These are phyloP conservation scores for Sylvia atricapilla DNA, from an alignment of 2,113 vertebrate genomes.

Conservation along the genomic window DNA sequence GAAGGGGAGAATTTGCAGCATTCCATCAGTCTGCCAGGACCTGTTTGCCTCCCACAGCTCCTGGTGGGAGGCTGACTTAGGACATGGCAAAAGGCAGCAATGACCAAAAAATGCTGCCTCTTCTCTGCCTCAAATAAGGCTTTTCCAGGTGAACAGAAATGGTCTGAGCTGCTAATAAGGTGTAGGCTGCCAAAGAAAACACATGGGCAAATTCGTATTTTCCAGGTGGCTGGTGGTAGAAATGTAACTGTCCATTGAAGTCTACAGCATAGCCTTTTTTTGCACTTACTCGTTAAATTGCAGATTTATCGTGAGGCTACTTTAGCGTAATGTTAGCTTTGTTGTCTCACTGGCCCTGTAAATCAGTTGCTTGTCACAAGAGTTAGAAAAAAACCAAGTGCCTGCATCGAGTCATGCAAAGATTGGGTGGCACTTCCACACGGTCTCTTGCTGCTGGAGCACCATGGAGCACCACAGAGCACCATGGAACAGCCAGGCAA, in stretches of 20 bases:
- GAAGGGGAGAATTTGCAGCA: background rate
- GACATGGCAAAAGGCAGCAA: slow-evolving; percentile 8
- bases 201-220: slow-evolving; percentile 10
- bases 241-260: background rate
- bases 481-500: background rate
- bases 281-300: background rate
- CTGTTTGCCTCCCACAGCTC: background rate
- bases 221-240: slow-evolving; percentile 34
- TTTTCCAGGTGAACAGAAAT: slow-evolving; percentile 68
- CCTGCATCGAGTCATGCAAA: background rate
- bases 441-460: background rate
- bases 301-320: background rate
- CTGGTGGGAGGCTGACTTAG: background rate
- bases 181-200: slow-evolving; percentile 37
- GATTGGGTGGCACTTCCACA: background rate
- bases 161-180: background rate
- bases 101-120: slow-evolving; percentile 20
- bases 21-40: background rate
- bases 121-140: slow-evolving; percentile 52
- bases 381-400: background rate
- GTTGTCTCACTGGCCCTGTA: background rate
- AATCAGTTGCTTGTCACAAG: slow-evolving; percentile 26
- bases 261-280: background rate
- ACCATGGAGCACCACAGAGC: background rate
- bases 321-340: background rate